Conservation (phyloP, 1,140 invertebrate genomes). For the Aphis gossypii region DNA sequence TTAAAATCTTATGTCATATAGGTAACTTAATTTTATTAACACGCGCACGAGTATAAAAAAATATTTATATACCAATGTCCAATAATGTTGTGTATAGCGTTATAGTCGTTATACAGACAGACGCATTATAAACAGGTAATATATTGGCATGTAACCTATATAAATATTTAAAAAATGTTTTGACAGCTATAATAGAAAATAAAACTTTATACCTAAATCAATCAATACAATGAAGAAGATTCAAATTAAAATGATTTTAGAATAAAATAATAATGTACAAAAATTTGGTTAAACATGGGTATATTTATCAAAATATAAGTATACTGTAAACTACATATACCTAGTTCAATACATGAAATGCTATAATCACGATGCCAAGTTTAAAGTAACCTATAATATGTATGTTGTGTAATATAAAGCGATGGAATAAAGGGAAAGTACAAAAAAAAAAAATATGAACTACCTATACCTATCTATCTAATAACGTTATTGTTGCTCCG, state of each 20-base stretch:
- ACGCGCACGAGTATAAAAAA: neutral
- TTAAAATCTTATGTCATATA: slow-evolving; percentile 35
- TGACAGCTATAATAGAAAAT: neutral
- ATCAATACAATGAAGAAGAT: neutral
- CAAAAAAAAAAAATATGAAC: slow-evolving; percentile 45
- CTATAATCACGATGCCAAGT: slow-evolving; percentile 38
- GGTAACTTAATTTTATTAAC: slow-evolving; percentile 14
- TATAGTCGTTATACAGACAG: neutral
- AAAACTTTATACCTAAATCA: neutral
- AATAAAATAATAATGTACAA: neutral
- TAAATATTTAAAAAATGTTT: slow-evolving; percentile 11
- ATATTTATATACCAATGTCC: neutral
- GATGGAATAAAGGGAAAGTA: slow-evolving; percentile 55
- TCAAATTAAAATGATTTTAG: neutral
- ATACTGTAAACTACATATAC: neutral
- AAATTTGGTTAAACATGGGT: neutral
- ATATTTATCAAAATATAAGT: neutral
- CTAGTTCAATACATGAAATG: neutral
- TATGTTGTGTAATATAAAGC: slow-evolving; percentile 37
- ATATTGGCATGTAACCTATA: neutral
- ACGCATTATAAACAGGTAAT: neutral
- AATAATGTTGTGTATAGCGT: neutral
- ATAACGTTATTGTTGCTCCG: slow-evolving; percentile 36
- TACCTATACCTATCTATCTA: neutral
- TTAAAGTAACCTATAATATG: slow-evolving; percentile 57